Conservation (phyloP, 1,140 invertebrate species). For the Orius insidiosus region DNA sequence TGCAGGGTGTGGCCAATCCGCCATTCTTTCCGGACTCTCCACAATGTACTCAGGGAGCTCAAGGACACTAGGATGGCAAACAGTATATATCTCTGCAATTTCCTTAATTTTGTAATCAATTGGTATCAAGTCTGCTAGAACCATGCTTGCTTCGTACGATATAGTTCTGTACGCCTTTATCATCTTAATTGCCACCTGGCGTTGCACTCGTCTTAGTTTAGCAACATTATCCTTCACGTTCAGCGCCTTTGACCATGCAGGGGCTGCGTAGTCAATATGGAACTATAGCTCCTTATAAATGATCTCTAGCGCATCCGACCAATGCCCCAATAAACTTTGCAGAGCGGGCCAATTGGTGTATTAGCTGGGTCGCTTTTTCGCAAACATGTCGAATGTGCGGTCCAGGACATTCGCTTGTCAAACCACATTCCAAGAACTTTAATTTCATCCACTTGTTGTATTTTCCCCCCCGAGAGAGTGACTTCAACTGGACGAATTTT, state of each 20-base stretch:
- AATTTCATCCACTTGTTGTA: not conserved
- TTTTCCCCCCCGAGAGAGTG: too few relatives aligned
- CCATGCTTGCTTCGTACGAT: too few relatives aligned
- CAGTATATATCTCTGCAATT: too few relatives aligned
- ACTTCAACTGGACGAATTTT: too few relatives aligned
- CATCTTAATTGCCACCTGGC: not conserved
- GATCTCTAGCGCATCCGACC: not conserved
- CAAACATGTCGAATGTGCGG: not conserved
- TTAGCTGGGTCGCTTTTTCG: not conserved
- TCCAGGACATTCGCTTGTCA: not conserved
- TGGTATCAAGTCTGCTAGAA: too few relatives aligned
- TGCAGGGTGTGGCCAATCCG: too few relatives aligned
- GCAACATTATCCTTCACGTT: not conserved
- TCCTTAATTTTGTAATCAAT: too few relatives aligned
- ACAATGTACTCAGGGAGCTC: too few relatives aligned
- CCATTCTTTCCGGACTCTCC: too few relatives aligned
- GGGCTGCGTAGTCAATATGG: constrained; percentile 4
- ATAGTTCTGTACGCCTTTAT: not conserved
- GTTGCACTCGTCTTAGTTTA: not conserved
- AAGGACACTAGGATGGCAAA: too few relatives aligned
- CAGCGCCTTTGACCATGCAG: not conserved
- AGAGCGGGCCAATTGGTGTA: not conserved
- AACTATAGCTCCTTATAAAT: constrained; percentile 6
- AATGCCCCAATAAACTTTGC: constrained; percentile 5
- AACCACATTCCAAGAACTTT: not conserved